phyloP scores from a whole-genome alignment of 1,140 invertebrate genomes.

The Sminthurinus signatus region DNA sequence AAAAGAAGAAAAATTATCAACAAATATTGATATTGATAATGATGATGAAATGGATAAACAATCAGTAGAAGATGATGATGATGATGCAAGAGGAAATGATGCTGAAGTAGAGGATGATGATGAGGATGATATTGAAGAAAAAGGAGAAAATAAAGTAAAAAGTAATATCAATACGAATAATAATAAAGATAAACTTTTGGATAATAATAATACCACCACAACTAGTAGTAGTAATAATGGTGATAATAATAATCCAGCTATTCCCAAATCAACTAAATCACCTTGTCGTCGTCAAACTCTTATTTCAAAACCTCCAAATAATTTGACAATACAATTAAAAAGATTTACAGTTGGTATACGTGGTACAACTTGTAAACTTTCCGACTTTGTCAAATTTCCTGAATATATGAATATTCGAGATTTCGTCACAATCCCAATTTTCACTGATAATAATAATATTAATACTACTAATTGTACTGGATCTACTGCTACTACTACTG shows the following conservation, averaged over 20 bases:
- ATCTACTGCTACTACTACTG: too few relatives aligned
- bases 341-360: slow-evolving; percentile 66
- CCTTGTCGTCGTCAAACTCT: slow-evolving; percentile 46
- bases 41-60: slow-evolving; percentile 40
- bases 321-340: slow-evolving; percentile 92
- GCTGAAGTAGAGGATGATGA: slow-evolving; percentile 17
- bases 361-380: slow-evolving; percentile 64
- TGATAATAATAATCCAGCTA: too few relatives aligned
- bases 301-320: slow-evolving; percentile 79
- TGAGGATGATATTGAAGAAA: slow-evolving; percentile 17
- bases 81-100: slow-evolving; percentile 26
- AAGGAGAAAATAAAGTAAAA: slow-evolving; percentile 6
- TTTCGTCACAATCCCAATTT: not conserved
- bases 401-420: slow-evolving; percentile 12
- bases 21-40: not conserved
- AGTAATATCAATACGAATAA: slow-evolving; percentile 44
- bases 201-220: slow-evolving; percentile 50
- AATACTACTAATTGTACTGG: too few relatives aligned
- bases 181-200: too few relatives aligned
- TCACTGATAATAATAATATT: too few relatives aligned
- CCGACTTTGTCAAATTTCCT: slow-evolving; percentile 73
- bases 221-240: too few relatives aligned
- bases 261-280: slow-evolving; percentile 80
- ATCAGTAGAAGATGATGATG: slow-evolving; percentile 39
- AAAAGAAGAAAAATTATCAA: not conserved